Evolutionary conservation across 1,140 invertebrate species (phyloP).

Genomic region (Dinoponera quadriceps): DNA sequence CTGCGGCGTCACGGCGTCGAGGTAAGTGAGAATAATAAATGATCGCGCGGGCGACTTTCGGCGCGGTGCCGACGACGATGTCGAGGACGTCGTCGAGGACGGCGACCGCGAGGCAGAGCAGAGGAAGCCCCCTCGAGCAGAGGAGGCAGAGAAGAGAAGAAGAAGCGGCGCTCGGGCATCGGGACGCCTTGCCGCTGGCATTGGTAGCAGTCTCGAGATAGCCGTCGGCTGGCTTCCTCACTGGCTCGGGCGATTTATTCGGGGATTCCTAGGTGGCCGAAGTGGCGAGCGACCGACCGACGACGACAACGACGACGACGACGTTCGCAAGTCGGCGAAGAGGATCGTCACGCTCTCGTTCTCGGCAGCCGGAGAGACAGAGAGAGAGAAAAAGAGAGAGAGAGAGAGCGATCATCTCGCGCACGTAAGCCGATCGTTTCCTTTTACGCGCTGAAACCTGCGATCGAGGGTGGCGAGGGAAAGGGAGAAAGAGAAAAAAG

Average conservation of each 20-base stretch:
- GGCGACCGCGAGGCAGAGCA: constrained; percentile 15
- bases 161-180: constrained; percentile 75
- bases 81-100: constrained; percentile 35
- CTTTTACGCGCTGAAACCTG: constrained; percentile 24
- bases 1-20: no score
- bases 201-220: constrained; percentile 86
- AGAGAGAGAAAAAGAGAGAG: not conserved
- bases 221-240: constrained; percentile 84
- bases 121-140: constrained; percentile 35
- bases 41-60: not conserved
- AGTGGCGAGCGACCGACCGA: constrained; percentile 71
- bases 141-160: constrained; percentile 64
- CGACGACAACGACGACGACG: constrained; percentile 11
- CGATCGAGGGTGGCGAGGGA: not conserved
- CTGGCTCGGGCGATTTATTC: constrained; percentile 83
- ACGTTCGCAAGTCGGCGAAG: constrained; percentile 35
- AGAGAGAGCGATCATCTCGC: not conserved
- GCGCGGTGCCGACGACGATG: not conserved
- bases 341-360: constrained; percentile 18
- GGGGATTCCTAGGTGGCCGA: constrained; percentile 78
- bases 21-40: not conserved
- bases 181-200: constrained; percentile 83
- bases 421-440: constrained; percentile 29
- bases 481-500: not conserved
- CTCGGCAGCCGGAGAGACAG: not conserved